Percentiles rank a stretch among this genome's conserved stretches.
Conservation (phyloP, 2,113 vertebrate genomes). For the Microtus pennsylvanicus region DNA sequence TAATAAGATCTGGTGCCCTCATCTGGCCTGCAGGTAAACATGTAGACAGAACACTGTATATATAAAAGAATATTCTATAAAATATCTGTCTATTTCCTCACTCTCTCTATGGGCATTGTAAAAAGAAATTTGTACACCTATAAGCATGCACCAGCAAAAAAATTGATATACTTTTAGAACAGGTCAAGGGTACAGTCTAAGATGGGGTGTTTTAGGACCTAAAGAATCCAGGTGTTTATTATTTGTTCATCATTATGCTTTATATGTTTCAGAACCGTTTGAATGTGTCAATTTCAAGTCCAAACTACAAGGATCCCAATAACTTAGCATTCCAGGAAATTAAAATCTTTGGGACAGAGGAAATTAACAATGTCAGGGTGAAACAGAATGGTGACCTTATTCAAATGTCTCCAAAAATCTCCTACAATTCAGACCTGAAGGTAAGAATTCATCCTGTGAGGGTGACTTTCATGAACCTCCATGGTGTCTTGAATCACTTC, state of each 20-base stretch:
- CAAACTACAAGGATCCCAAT: slow-evolving; percentile 89
- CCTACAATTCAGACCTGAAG: slow-evolving; percentile 56
- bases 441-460: slow-evolving; percentile 60
- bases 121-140: background rate
- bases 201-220: background rate
- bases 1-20: too few relatives aligned
- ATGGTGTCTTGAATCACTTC: background rate
- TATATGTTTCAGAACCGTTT: slow-evolving; percentile 87
- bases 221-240: background rate
- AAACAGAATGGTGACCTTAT: slow-evolving; percentile 6
- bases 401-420: slow-evolving; percentile 67
- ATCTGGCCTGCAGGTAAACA: too few relatives aligned
- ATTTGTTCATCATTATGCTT: slow-evolving; percentile 25
- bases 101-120: background rate
- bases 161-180: background rate
- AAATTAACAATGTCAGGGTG: slow-evolving; percentile 61
- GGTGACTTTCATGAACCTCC: background rate
- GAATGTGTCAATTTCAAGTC: slow-evolving; percentile 81
- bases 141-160: background rate
- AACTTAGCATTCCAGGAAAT: slow-evolving; percentile 92
- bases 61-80: background rate
- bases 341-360: slow-evolving; percentile 87
- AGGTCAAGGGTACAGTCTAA: background rate
- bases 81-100: background rate
- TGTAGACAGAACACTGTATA: too few relatives aligned